phyloP scores from a whole-genome alignment of 2,888 invertebrate genomes.

The Cordilura impudica region DNA sequence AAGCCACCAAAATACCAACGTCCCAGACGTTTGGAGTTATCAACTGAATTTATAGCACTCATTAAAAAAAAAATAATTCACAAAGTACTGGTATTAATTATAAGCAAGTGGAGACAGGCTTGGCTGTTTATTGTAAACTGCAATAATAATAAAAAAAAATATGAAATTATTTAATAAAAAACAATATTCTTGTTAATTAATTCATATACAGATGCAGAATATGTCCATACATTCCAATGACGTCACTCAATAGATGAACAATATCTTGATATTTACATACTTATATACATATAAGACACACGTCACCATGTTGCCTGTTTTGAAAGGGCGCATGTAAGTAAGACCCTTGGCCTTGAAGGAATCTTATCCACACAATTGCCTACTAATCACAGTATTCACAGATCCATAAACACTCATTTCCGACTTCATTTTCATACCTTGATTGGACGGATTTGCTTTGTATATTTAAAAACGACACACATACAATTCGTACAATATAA shows the following conservation, averaged over 20 bases:
- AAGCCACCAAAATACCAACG: slow-evolving; percentile 99
- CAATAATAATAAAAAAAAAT: slow-evolving; percentile 4
- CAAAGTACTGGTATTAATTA: background rate
- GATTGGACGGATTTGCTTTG: background rate
- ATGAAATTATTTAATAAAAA: background rate
- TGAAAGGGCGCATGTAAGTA: background rate
- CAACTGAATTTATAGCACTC: slow-evolving; percentile 24
- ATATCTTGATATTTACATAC: background rate
- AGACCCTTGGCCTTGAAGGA: slow-evolving; percentile 19
- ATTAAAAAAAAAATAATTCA: background rate
- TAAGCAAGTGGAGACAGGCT: background rate
- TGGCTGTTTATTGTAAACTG: background rate
- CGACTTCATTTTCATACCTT: background rate
- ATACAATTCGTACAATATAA: slow-evolving; percentile 4
- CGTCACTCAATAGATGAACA: slow-evolving; percentile 6
- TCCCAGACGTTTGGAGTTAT: slow-evolving; percentile 64
- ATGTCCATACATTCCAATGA: slow-evolving; percentile 20
- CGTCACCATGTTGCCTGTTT: slow-evolving; percentile 17
- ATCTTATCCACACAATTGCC: background rate
- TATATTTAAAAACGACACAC: background rate
- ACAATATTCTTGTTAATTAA: slow-evolving; percentile 7
- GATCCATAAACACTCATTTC: background rate
- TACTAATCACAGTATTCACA: background rate
- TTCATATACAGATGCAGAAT: background rate
- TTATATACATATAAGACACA: background rate